phyloP scores from a whole-genome alignment of 1,140 invertebrate species.

The Cherax quadricarinatus region DNA sequence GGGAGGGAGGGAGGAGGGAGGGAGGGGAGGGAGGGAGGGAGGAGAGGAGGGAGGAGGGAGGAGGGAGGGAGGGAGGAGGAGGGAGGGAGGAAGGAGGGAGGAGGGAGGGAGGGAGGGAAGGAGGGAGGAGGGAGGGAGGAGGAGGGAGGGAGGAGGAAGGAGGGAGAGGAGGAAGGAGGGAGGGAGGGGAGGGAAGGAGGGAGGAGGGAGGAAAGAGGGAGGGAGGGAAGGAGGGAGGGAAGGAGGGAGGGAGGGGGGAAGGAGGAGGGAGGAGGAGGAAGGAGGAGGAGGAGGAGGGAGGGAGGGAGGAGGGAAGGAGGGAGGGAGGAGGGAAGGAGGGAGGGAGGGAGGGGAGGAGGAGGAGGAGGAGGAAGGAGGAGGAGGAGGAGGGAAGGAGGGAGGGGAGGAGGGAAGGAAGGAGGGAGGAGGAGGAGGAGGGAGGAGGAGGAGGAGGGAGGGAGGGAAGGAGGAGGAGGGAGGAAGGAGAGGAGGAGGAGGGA shows the following conservation, averaged over 20 bases:
- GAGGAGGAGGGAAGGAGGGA: too few relatives aligned
- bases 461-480: too few relatives aligned
- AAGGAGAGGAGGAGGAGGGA: too few relatives aligned
- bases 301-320: background rate
- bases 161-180: background rate
- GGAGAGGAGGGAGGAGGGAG: background rate
- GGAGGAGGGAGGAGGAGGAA: background rate
- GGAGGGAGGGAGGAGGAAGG: background rate
- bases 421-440: background rate
- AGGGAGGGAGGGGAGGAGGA: too few relatives aligned
- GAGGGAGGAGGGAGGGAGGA: background rate
- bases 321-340: background rate
- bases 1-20: conserved; percentile 20
- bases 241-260: background rate
- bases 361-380: too few relatives aligned
- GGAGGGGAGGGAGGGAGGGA: background rate
- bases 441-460: background rate
- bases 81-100: background rate
- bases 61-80: background rate
- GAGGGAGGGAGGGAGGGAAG: background rate
- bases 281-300: background rate
- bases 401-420: background rate
- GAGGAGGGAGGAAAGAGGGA: background rate
- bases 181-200: background rate
- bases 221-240: background rate